A percentile compares a stretch with the other conserved stretches of the same genome.
Evolutionary conservation across 2,797 vertebrate genomes (phyloP).

Genomic region (Cottoperca gobio): DNA sequence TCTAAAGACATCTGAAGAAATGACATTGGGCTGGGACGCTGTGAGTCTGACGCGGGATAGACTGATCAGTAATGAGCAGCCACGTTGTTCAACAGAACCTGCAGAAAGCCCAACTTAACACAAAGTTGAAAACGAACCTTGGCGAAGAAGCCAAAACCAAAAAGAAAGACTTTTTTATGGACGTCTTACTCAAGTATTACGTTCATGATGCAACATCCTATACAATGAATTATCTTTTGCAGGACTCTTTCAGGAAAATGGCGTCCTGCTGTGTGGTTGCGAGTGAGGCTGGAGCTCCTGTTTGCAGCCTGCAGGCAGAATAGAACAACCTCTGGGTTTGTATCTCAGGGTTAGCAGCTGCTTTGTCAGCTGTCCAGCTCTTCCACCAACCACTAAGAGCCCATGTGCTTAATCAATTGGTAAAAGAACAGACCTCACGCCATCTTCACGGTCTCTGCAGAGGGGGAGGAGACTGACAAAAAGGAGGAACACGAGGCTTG

Average conservation of each 20-base stretch:
- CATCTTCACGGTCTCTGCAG: conserved; percentile 7
- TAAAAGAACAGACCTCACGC: conserved; percentile 53
- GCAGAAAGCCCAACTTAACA: neutral
- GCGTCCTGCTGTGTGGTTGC: neutral
- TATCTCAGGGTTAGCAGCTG: conserved; percentile 47
- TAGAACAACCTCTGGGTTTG: conserved; percentile 55
- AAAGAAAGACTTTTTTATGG: neutral
- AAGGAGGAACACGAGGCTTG: neutral
- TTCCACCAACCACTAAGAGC: conserved; percentile 47
- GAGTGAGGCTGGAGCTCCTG: neutral
- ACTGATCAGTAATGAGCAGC: too few relatives aligned
- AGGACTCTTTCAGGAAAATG: neutral
- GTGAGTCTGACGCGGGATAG: neutral
- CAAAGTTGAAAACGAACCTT: neutral
- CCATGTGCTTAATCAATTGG: conserved; percentile 66
- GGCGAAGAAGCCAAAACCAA: too few relatives aligned
- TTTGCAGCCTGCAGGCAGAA: conserved; percentile 19
- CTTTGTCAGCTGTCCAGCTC: conserved; percentile 65
- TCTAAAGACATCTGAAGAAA: neutral
- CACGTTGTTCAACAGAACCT: too few relatives aligned
- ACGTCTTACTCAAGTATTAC: neutral
- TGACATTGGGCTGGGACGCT: neutral
- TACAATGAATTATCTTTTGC: neutral
- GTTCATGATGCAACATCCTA: neutral
- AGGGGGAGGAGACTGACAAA: conserved; percentile 1